Base-by-base conservation (phyloP, 2,888 invertebrate species). In the Mermis nigrescens region DNA sequence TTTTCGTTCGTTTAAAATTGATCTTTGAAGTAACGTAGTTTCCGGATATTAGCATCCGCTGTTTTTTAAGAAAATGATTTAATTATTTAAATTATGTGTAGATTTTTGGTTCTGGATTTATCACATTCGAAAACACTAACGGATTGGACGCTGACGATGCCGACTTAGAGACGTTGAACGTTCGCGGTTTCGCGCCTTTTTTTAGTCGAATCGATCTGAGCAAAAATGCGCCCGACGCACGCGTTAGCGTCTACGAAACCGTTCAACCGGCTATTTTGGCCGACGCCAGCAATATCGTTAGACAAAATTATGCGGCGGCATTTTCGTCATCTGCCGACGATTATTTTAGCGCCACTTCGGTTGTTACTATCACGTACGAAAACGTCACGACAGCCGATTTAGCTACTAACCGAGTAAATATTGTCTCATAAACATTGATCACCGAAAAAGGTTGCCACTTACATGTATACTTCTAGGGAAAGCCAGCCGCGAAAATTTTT, bases 131-230 rank as follows among this genome's bases (percentile, higher is more conserved):
- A 19, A 67, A 68, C 15, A 22, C 64, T 19, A 55, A 57, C 28
- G 53, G 46, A 1, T 59, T 67, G n/a, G 38, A 54, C 24, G n/a
- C 61, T 22, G 62, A 62, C 27, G 62, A 61, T 22, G n/a, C n/a
- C n/a, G 61, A 62, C 19, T 60, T 68, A 28, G 70, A 69, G 46
- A 65, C 66, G 27, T 64, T 67, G 64, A 63, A 66, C 28, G 61
- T 65, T 22, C 60, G 63, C n/a, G 70, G 67, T 38, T 64, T 70
- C 29, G 70, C 70, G 31, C 70, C 70, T 2, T 70, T 69, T 63
- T 70, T 67, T 56, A 66, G 64, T 7, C 63, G 65, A 3, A 66
- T 68, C 31, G 70, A 71, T 60, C 46, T 68, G 24, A 60, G 64
- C 12, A 24, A 12, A 4, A 48, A 24, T 48, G 24, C 12, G 4